phyloP scores from a whole-genome alignment of 2,888 invertebrate species.

The Watsonalla cultraria region DNA sequence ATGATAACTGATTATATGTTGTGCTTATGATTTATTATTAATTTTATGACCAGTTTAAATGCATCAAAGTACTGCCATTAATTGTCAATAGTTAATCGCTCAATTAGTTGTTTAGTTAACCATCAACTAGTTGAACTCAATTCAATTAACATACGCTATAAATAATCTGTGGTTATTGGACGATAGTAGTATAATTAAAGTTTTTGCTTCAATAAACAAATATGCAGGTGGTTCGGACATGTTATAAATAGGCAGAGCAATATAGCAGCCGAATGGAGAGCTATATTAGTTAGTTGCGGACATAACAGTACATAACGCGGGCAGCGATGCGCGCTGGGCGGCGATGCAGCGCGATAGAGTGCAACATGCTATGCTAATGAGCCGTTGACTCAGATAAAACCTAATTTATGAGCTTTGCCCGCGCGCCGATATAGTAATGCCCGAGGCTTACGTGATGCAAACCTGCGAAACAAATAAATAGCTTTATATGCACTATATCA shows the following conservation, averaged over 20 bases:
- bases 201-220: background rate
- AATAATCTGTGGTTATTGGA: no score
- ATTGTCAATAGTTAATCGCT: no score
- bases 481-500: background rate
- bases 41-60: no score
- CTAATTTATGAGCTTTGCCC: constrained; percentile 49
- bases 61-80: no score
- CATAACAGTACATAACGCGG: constrained; percentile 25
- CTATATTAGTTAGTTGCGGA: constrained; percentile 1
- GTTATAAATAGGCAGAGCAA: background rate
- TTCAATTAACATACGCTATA: no score
- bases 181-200: no score
- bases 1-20: no score
- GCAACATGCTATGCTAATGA: constrained; percentile 62
- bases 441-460: constrained; percentile 13
- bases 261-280: background rate
- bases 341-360: constrained; percentile 49
- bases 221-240: background rate
- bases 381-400: constrained; percentile 57
- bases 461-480: background rate
- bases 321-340: constrained; percentile 20
- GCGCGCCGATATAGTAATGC: constrained; percentile 26
- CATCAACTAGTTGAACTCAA: no score
- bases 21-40: no score
- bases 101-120: no score